Evolutionary conservation across 2,113 vertebrate genomes (phyloP).

Genomic region (Neolamprologus longior): DNA sequence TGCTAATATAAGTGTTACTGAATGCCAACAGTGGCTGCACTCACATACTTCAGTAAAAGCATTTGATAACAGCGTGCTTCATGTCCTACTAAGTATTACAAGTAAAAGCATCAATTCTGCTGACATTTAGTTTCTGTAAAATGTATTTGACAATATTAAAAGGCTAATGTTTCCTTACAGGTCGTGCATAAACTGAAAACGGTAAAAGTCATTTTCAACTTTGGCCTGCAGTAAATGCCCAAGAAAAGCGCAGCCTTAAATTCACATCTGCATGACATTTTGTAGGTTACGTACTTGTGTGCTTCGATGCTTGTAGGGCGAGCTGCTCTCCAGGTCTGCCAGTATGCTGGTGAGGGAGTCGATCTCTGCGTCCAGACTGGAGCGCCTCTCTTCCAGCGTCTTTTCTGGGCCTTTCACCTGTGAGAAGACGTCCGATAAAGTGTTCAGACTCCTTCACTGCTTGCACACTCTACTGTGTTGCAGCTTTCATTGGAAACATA

Average conservation of each 20-base stretch:
- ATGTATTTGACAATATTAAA: background rate
- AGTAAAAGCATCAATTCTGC: background rate
- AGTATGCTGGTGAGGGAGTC: conserved; percentile 96
- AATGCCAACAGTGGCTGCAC: background rate
- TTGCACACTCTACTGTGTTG: background rate
- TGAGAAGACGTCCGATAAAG: background rate
- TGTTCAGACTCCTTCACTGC: background rate
- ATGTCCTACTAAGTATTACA: background rate
- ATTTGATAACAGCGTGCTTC: background rate
- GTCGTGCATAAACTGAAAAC: background rate
- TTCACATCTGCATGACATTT: background rate
- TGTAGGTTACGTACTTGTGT: conserved; percentile 73
- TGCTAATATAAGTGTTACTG: background rate
- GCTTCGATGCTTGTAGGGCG: conserved; percentile 85
- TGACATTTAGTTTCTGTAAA: background rate
- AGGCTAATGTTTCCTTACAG: background rate
- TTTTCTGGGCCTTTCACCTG: conserved; percentile 81
- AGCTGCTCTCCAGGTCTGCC: conserved; percentile 94
- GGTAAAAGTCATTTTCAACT: background rate
- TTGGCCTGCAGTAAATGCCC: background rate
- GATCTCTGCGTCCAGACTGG: conserved; percentile 94
- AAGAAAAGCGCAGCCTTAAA: background rate
- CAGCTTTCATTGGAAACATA: background rate
- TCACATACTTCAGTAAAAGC: background rate
- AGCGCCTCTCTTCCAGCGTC: conserved; percentile 87